Evolutionary conservation across 2,797 vertebrate genomes (phyloP).

Genomic region (Lindbergichthys nudifrons): DNA sequence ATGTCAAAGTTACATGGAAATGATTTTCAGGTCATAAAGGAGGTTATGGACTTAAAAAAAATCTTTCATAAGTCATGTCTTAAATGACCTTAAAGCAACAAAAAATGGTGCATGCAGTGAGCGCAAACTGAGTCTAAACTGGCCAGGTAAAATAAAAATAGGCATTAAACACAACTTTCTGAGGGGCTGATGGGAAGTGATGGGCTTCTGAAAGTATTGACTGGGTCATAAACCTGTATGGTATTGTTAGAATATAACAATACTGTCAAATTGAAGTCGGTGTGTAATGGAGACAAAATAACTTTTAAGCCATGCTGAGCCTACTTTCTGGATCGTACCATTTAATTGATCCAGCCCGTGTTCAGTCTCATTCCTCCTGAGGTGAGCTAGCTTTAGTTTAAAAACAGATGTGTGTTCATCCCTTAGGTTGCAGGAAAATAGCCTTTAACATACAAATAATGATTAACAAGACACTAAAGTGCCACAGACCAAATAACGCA

Average conservation of each 20-base stretch:
- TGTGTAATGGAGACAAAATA: background rate
- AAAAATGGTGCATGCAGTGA: slow-evolving; percentile 8
- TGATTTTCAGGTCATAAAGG: background rate
- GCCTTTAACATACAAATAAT: background rate
- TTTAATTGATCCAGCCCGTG: slow-evolving; percentile 31
- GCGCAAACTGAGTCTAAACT: background rate
- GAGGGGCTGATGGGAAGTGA: background rate
- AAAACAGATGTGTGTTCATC: background rate
- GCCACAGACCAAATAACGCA: slow-evolving; percentile 30
- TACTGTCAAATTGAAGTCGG: background rate
- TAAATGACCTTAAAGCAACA: background rate
- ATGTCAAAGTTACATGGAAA: background rate
- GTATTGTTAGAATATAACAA: background rate
- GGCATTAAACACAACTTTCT: background rate
- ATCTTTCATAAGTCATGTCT: background rate
- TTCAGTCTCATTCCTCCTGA: slow-evolving; percentile 17
- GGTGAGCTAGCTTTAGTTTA: slow-evolving; percentile 24
- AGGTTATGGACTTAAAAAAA: background rate
- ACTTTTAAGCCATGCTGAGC: slow-evolving; percentile 21
- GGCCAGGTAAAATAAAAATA: background rate
- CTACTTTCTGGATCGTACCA: background rate
- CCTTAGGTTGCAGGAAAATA: background rate
- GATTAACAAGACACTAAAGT: slow-evolving; percentile 14
- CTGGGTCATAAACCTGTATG: background rate
- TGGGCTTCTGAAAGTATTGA: background rate